These are phyloP conservation scores for Ostrea edulis DNA, from an alignment of 1,140 invertebrate genomes.

Conservation along the genomic window DNA sequence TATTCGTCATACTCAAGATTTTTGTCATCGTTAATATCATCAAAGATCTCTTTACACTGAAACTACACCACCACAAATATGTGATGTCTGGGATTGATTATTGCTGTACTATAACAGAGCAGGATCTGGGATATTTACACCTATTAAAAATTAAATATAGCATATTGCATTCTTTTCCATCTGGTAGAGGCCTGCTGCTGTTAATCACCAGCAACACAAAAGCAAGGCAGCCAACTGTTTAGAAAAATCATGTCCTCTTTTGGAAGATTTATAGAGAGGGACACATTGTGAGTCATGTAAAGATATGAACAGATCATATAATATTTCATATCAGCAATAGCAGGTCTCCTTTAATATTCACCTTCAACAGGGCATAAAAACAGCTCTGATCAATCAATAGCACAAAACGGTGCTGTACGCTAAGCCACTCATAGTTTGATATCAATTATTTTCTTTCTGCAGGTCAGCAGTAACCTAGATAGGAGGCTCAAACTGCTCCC, in stretches of 20 bases:
- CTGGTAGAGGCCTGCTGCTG: not conserved
- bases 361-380: slow-evolving; percentile 25
- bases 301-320: not conserved
- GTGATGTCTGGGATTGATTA: not conserved
- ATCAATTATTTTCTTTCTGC: not conserved
- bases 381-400: slow-evolving; percentile 6
- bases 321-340: slow-evolving; percentile 4
- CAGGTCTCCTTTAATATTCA: slow-evolving; percentile 5
- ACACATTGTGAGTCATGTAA: slow-evolving; percentile 5
- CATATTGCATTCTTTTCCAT: not conserved
- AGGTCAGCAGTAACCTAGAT: not conserved
- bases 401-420: not conserved
- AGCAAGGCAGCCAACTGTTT: not conserved
- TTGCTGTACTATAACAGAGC: not conserved
- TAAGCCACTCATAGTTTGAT: not conserved
- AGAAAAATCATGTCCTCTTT: not conserved
- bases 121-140: not conserved
- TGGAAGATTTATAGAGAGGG: not conserved
- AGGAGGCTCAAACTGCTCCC: too few species aligned
- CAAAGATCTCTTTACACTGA: not conserved
- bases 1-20: not conserved
- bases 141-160: slow-evolving; percentile 4
- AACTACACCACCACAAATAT: not conserved
- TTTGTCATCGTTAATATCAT: not conserved
- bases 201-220: not conserved